Conservation (phyloP, 2,113 vertebrate species). For the Bothrops jararaca region DNA sequence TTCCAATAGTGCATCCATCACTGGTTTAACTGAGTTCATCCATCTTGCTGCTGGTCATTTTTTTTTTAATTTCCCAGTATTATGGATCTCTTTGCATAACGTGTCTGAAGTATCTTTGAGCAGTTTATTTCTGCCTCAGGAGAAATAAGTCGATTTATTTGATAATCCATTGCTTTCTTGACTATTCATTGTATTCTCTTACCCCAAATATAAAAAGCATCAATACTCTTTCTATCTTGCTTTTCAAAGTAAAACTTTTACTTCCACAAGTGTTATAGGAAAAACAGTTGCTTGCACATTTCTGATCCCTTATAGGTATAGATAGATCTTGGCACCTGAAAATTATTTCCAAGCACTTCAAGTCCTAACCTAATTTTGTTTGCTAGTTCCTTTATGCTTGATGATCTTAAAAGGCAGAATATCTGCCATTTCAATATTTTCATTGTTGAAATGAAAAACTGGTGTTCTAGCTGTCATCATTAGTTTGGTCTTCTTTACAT, state of each 20-base stretch:
- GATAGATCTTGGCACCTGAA: neutral
- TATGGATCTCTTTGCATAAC: neutral
- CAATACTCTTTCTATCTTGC: neutral
- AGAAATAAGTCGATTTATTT: neutral
- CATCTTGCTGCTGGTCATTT: neutral
- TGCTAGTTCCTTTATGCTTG: neutral
- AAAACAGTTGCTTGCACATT: neutral
- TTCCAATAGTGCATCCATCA: neutral
- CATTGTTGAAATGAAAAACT: neutral
- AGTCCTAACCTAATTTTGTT: neutral
- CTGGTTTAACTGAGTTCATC: neutral
- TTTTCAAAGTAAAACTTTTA: too few relatives aligned
- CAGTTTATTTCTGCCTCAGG: neutral
- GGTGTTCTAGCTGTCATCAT: neutral
- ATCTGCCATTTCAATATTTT: neutral
- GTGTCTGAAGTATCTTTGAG: neutral
- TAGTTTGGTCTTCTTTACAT: neutral
- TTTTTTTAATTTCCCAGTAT: neutral
- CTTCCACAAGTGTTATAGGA: neutral
- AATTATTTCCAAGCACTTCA: neutral
- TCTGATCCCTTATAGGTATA: neutral
- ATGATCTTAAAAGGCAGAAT: neutral
- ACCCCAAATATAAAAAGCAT: neutral
- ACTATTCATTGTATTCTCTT: neutral
- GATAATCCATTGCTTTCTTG: neutral